Evolutionary conservation across 2,797 vertebrate genomes (phyloP), one percentile per base, ranked within the genome.

Genomic region (Fringilla coelebs): DNA sequence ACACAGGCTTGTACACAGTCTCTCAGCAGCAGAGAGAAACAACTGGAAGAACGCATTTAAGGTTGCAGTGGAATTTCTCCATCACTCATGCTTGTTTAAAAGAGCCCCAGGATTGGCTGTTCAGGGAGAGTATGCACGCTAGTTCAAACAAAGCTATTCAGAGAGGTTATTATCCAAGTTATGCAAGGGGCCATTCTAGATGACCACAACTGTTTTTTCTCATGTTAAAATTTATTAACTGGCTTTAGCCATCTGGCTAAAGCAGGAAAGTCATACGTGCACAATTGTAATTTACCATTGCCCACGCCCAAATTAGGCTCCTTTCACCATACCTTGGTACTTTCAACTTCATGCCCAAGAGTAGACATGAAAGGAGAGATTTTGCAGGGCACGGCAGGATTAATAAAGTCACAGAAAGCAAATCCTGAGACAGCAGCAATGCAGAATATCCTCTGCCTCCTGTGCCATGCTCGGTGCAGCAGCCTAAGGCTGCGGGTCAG

Each of bases 181-280:
- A 94, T 48, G 54, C 96, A 97, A 94, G 89, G 78, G 89, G 93
- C 95, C 95, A 96, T 95, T 94, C 91, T 95, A 93, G 85, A 96
- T 85, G 88, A 94, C 95, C 96, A 93, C 96, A 95, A 91, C 85
- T 88, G 92, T 43, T 92, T 93, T 92, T 95, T 96, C 96, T 96
- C 95, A 96, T 90, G 94, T 95, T 93, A 94, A 90, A 94, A 51
- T 93, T 78, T 82, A 93, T 94, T 94, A 96, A 83, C 83, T 49
- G 68, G 89, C 74, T 85, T 91, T 71, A 94, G 57, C 80, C n/a
- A 9, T 74, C 79, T 15, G 41, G 88, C 68, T 91, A 48, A 94
- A 94, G 89, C 61, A 91, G 86, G 80, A 65, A 94, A 96, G 80
- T 79, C 85, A 91, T 43, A 67, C 7, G 57, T 48, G 86, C 67